Conservation (phyloP, 1,140 invertebrate genomes). For the Cyphomyrmex costatus region DNA sequence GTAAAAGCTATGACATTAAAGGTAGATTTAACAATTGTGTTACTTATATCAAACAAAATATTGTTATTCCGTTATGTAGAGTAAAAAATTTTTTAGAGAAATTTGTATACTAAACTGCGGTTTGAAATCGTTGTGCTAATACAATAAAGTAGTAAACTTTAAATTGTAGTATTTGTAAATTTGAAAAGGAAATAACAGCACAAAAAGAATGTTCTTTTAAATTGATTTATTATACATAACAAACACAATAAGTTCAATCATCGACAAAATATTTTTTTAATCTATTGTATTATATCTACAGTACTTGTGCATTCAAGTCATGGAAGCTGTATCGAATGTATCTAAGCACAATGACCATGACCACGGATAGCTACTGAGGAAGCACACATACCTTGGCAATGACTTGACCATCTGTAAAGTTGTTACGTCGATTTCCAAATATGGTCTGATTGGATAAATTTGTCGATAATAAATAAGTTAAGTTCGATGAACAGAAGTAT, state of each 20-base stretch:
- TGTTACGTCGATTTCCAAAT: conserved; percentile 45
- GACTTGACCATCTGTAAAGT: conserved; percentile 43
- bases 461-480: neutral
- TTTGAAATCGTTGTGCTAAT: neutral
- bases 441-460: conserved; percentile 18
- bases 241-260: neutral
- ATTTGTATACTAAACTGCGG: neutral
- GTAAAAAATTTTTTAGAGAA: neutral
- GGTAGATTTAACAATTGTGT: neutral
- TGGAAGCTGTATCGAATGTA: conserved; percentile 28
- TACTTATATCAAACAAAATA: neutral
- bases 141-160: neutral
- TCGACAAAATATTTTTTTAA: neutral
- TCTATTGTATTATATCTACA: neutral
- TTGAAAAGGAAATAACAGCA: neutral
- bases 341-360: conserved; percentile 52
- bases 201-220: conserved; percentile 2
- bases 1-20: neutral
- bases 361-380: conserved; percentile 39
- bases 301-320: neutral
- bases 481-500: neutral
- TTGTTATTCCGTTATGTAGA: neutral
- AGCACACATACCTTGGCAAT: conserved; percentile 50
- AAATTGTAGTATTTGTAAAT: neutral
- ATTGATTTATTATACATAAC: neutral